A percentile compares a stretch with the other conserved stretches of the same genome.
phyloP scores from a whole-genome alignment of 2,888 invertebrate genomes.

The Cheilosia impressa region DNA sequence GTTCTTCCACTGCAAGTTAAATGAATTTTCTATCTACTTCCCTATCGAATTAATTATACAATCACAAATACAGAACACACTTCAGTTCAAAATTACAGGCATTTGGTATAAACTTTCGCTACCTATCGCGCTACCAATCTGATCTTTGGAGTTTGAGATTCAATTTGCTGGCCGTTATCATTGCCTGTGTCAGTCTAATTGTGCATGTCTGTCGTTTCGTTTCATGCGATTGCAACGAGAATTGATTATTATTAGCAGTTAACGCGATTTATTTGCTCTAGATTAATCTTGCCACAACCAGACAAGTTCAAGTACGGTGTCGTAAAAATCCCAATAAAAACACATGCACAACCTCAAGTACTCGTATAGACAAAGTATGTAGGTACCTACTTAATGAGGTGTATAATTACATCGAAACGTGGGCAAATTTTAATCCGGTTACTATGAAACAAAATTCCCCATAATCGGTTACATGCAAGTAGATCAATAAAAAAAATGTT shows the following conservation, averaged over 20 bases:
- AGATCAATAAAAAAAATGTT: neutral
- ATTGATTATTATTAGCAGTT: constrained; percentile 22
- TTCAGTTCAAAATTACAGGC: constrained; percentile 2
- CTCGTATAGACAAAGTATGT: too few relatives aligned
- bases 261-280: constrained; percentile 20
- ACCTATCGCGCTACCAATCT: constrained; percentile 6
- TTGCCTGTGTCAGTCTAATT: constrained; percentile 6
- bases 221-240: constrained; percentile 1
- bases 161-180: constrained; percentile 20
- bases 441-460: neutral
- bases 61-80: neutral
- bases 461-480: too few relatives aligned
- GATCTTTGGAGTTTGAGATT: constrained; percentile 43
- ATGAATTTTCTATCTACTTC: too few relatives aligned
- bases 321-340: neutral
- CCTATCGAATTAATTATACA: neutral
- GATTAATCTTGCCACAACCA: constrained; percentile 24
- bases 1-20: too few relatives aligned
- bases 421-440: neutral
- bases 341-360: neutral
- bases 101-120: constrained; percentile 7
- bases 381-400: constrained; percentile 1
- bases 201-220: constrained; percentile 21
- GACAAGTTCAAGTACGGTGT: constrained; percentile 51
- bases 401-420: neutral